Evolutionary conservation across 1,140 invertebrate species (phyloP), one percentile per base, ranked within the genome.

Genomic region (Himalopsyche phryganea): DNA sequence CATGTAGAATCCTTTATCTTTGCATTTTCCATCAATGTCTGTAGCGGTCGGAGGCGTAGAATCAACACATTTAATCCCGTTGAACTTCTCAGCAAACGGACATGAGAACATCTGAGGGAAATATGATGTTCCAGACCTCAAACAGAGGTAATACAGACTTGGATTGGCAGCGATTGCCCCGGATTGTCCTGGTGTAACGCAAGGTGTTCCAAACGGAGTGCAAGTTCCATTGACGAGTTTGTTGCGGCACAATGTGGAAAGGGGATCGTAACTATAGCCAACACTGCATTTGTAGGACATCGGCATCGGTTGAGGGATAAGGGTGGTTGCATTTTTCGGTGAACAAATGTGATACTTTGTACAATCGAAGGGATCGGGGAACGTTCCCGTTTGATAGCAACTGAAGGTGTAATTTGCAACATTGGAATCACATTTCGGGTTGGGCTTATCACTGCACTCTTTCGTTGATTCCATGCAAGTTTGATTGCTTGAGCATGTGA

Each of bases 321-420:
- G 1, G 35, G 42, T 1, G 2, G 7, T 11, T 28, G 15, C 13
- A 6, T 6, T 17, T 6, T 38, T 7, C 50, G 70, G 68, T 15
- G 68, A 66, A 50, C 73, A 76, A 63, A 74, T 68, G 54, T 75
- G 70, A 50, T 73, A 76, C 49, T 68, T 68, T 53, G 71, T 69
- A 48, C 73, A 75, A 20, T 72, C 66, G 15, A 71, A 73, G 2
- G 73, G 69, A 65, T 76, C 70, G 1, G 73, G 73, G 20, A 72
- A 75, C n/a, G 70, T 63, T 35, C 73, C 73, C 2, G 42, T 6
- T 23, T 59, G 56, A 18, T 42, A 36, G 35, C 61, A 63, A 3
- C 9, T 20, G 33, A 59, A 59, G 2, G 41, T 28, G 48, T 56
- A 44, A 6, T 52, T 28, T 15, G 6, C 11, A n/a, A 45, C 32